Evolutionary conservation across 2,888 invertebrate genomes (phyloP).

Genomic region (Conomelus anceps): DNA sequence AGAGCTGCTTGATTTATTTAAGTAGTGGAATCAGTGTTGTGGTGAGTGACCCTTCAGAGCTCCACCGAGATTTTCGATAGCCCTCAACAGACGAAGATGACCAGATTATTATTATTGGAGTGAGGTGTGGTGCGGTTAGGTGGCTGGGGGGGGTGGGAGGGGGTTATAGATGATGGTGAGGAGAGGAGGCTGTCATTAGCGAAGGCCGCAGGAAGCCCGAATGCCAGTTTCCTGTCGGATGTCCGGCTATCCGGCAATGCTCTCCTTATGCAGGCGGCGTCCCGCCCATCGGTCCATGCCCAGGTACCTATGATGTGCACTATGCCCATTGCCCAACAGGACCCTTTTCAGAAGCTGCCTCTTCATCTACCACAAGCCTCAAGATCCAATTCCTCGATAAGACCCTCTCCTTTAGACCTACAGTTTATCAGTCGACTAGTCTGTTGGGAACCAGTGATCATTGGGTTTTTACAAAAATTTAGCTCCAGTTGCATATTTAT

Average conservation of each 20-base stretch:
- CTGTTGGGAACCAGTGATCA: neutral
- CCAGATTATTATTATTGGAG: neutral
- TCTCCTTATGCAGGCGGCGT: neutral
- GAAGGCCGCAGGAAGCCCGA: slow-evolving; percentile 4
- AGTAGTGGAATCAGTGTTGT: too few species aligned
- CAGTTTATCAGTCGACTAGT: neutral
- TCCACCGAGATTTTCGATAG: too few species aligned
- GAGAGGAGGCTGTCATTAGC: neutral
- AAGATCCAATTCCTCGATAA: neutral
- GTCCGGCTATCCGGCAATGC: neutral
- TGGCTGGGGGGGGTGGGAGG: neutral
- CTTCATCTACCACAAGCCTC: neutral
- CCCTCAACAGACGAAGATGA: neutral
- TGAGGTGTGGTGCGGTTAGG: too few species aligned
- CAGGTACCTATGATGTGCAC: too few species aligned
- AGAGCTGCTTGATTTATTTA: too few species aligned
- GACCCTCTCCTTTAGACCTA: too few species aligned
- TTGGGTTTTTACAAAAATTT: neutral
- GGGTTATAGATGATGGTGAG: neutral
- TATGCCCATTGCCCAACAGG: neutral
- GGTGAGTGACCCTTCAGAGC: too few species aligned
- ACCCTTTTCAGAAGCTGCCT: neutral
- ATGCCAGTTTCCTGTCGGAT: neutral
- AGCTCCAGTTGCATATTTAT: too few species aligned
- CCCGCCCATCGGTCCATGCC: neutral